Conservation (phyloP, 2,797 vertebrate genomes). For the Melanotaenia trifasciata region DNA sequence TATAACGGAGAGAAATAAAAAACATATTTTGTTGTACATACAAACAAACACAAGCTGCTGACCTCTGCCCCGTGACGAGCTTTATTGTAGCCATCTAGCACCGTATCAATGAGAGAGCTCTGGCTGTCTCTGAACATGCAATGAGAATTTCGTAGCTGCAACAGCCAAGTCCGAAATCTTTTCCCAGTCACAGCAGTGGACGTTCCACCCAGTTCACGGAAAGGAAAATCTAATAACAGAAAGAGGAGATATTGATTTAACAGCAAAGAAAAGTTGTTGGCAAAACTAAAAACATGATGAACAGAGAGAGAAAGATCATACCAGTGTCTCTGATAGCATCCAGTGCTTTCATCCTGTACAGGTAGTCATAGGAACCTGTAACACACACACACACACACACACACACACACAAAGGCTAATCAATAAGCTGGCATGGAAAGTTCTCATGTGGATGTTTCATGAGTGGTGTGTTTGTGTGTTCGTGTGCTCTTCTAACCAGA, state of each 20-base stretch:
- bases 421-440: neutral
- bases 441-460: neutral
- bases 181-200: constrained; percentile 89
- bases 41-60: constrained; percentile 39
- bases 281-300: neutral
- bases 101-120: constrained; percentile 85
- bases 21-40: neutral
- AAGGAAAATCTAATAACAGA: constrained; percentile 87
- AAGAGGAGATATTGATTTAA: neutral
- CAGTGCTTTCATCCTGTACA: constrained; percentile 95
- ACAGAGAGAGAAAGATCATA: constrained; percentile 56
- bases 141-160: constrained; percentile 88
- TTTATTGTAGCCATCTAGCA: constrained; percentile 91
- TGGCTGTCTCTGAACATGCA: constrained; percentile 83
- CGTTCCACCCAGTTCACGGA: constrained; percentile 83
- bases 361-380: constrained; percentile 89
- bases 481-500: constrained; percentile 66
- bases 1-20: neutral
- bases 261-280: neutral
- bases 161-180: constrained; percentile 89
- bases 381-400: constrained; percentile 43
- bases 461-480: constrained; percentile 4
- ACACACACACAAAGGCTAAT: constrained; percentile 1
- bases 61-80: constrained; percentile 94
- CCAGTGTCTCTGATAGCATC: constrained; percentile 93